A percentile compares a stretch with the other conserved stretches of the same genome.
Conservation (phyloP, 1,140 invertebrate genomes). For the Drosophila orosa region DNA sequence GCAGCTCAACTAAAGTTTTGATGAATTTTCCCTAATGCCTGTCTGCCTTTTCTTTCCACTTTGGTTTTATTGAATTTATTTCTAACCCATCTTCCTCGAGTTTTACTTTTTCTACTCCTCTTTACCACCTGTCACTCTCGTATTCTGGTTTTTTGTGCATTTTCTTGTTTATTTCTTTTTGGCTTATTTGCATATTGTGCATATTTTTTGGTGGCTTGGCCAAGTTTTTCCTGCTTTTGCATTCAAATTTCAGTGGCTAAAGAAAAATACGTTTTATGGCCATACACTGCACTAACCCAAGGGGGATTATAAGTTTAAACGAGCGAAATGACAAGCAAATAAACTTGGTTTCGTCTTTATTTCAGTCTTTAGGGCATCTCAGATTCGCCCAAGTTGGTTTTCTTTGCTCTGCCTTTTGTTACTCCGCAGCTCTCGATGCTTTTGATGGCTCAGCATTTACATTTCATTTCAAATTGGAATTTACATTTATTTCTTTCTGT, state of each 20-base stretch:
- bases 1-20: constrained; percentile 52
- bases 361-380: constrained; percentile 35
- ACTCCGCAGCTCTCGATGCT: constrained; percentile 34
- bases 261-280: constrained; percentile 27
- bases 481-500: constrained; percentile 49
- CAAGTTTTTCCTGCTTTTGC: constrained; percentile 69
- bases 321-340: constrained; percentile 16
- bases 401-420: constrained; percentile 16
- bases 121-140: constrained; percentile 40
- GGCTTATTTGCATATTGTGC: constrained; percentile 69
- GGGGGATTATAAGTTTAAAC: constrained; percentile 24
- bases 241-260: constrained; percentile 48
- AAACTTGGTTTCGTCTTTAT: constrained; percentile 16
- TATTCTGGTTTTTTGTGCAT: constrained; percentile 49
- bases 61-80: constrained; percentile 60
- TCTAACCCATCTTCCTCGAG: constrained; percentile 4
- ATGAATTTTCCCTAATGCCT: constrained; percentile 49
- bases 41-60: constrained; percentile 21
- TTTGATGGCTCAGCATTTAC: constrained; percentile 80
- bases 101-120: constrained; percentile 14
- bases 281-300: constrained; percentile 6
- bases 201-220: constrained; percentile 60
- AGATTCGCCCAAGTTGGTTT: constrained; percentile 15
- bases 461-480: constrained; percentile 64
- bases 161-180: constrained; percentile 51